Evolutionary conservation across 2,113 vertebrate species (phyloP).

Genomic region (Osmerus eperlanus): DNA sequence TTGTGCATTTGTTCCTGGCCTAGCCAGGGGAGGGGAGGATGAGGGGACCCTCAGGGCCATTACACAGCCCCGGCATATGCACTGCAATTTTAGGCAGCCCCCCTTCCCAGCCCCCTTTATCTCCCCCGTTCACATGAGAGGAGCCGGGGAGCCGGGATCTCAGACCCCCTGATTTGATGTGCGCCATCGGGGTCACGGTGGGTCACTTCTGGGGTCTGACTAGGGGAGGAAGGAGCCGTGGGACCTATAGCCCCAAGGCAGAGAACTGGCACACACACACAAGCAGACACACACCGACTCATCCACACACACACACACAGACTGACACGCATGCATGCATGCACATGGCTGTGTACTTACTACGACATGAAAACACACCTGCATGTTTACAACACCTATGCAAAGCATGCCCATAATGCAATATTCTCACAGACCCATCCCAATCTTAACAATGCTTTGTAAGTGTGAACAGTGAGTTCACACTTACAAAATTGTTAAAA

Average conservation of each 20-base stretch:
- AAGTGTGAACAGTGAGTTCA: no score
- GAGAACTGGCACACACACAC: slow-evolving; percentile 48
- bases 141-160: slow-evolving; percentile 20
- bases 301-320: slow-evolving; percentile 11
- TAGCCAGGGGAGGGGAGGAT: slow-evolving; percentile 41
- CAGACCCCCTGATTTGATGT: slow-evolving; percentile 46
- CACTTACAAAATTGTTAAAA: no score
- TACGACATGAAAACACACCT: not conserved
- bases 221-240: slow-evolving; percentile 18
- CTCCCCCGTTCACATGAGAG: slow-evolving; percentile 54
- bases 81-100: slow-evolving; percentile 53
- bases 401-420: not conserved
- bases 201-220: slow-evolving; percentile 50
- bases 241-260: slow-evolving; percentile 42
- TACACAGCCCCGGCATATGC: slow-evolving; percentile 68
- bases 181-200: slow-evolving; percentile 39
- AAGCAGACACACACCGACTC: not conserved
- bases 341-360: not conserved
- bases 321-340: slow-evolving; percentile 27
- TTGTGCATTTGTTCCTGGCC: slow-evolving; percentile 73
- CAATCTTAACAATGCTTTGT: no score
- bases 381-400: not conserved
- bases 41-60: slow-evolving; percentile 56
- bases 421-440: no score
- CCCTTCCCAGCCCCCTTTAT: slow-evolving; percentile 7